Evolutionary conservation across 2,797 vertebrate species (phyloP).

Genomic region (Alectoris magna): DNA sequence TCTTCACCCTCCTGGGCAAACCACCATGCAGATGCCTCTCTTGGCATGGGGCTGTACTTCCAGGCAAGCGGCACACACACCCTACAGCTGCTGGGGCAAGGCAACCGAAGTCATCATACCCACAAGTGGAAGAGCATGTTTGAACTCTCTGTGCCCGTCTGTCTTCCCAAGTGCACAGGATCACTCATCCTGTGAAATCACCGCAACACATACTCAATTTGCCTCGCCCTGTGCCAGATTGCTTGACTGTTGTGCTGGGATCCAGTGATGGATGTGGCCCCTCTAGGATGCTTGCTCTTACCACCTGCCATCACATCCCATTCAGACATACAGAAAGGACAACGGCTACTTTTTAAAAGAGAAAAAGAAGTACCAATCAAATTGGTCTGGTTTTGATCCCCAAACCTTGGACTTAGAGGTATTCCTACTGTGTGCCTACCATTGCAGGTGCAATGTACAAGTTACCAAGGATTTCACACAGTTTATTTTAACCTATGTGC

Average conservation of each 20-base stretch:
- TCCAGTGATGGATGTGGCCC: neutral
- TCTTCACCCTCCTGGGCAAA: neutral
- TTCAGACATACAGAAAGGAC: accelerated
- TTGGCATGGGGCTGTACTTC: accelerated
- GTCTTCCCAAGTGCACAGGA: neutral
- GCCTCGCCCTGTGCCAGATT: neutral
- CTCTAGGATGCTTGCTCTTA: neutral
- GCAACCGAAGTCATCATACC: neutral
- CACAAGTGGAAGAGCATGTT: neutral
- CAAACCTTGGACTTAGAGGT: neutral
- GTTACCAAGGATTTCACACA: neutral
- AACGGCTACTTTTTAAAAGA: neutral
- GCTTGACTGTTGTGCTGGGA: neutral
- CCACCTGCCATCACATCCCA: neutral
- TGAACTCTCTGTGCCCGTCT: neutral
- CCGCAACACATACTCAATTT: neutral
- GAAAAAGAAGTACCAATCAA: accelerated
- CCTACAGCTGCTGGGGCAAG: neutral
- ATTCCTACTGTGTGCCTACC: neutral
- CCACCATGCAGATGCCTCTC: neutral
- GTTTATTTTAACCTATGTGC: neutral
- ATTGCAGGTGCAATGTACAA: neutral
- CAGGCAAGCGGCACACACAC: accelerated
- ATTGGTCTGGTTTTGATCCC: neutral
- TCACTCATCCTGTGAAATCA: neutral